These are phyloP conservation scores for Ips typographus DNA, from an alignment of 1,140 invertebrate species.

Conservation along the genomic window DNA sequence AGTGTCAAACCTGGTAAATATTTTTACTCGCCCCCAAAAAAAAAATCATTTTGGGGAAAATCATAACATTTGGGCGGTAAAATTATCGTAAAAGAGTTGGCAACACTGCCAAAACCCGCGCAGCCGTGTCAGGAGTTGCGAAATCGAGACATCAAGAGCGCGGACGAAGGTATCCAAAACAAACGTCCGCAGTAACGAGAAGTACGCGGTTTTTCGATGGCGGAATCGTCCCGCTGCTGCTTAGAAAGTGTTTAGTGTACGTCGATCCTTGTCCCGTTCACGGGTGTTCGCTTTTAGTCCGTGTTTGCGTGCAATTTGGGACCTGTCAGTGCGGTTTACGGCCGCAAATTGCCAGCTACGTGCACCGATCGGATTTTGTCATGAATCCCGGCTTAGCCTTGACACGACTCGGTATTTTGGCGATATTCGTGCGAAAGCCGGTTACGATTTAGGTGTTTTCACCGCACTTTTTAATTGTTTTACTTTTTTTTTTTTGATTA, in stretches of 20 bases:
- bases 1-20: too few relatives aligned
- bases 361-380: slow-evolving; percentile 30
- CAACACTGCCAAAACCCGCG: slow-evolving; percentile 32
- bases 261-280: slow-evolving; percentile 27
- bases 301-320: slow-evolving; percentile 12
- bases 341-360: slow-evolving; percentile 6
- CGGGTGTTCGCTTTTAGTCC: slow-evolving; percentile 21
- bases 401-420: slow-evolving; percentile 32
- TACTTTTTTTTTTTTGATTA: too few relatives aligned
- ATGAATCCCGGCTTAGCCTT: slow-evolving; percentile 37
- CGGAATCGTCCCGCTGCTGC: slow-evolving; percentile 21
- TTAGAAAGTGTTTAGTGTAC: slow-evolving; percentile 30
- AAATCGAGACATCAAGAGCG: slow-evolving; percentile 40
- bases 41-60: too few relatives aligned
- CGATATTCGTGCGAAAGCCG: slow-evolving; percentile 9
- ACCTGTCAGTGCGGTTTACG: slow-evolving; percentile 5
- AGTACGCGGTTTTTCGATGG: slow-evolving; percentile 30
- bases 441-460: slow-evolving; percentile 13
- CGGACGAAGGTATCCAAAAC: slow-evolving; percentile 44
- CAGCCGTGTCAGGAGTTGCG: slow-evolving; percentile 16
- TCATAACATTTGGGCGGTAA: too few relatives aligned
- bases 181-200: slow-evolving; percentile 38
- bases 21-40: too few relatives aligned
- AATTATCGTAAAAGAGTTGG: background rate
- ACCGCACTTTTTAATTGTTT: too few relatives aligned